Base-by-base conservation (phyloP, 2,888 invertebrate species). In the Drosophila subquinaria region DNA sequence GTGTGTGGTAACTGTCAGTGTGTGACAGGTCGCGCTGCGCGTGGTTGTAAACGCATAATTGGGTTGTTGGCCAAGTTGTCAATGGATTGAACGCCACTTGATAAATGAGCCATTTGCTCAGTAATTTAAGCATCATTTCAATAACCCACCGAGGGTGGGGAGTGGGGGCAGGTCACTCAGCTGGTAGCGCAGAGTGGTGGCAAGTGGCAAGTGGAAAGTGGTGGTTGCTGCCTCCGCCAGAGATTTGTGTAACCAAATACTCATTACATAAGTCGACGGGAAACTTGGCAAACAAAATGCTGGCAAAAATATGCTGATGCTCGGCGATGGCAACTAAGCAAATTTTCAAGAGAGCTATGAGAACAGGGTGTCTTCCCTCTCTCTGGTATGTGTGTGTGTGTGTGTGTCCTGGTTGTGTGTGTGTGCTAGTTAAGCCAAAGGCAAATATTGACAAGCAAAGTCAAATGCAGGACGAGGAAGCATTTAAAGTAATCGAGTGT, bases 371-470 rank as follows among this genome's bases (percentile, higher is more conserved):
- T 43, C 4, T 51, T 43, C 4, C 47, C 36, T 3, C 13, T 10
- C 30, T 35, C 33, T 35, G 56, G 20, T 20, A 3, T 20, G 20
- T 20, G 20, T 20, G 51, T 30, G 56, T 15, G 40, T 55, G 52
- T 35, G 55, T n/a, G 57, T 15, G 66, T 50, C 20, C 20, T 20
- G 20, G 3, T 20, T 23, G 65, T 50, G 69, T 66, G 73, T 63
- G 73, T 69, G 79, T 78, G 82, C 81, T 84, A 84, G 89, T 88
- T 86, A 88, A 86, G 86, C 79, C 83, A 78, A 79, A 74, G 73
- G 79, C 79, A 90, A 91, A 90, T 91, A 90, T 90, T 91, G 91
- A 84, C 88, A 82, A 73, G 75, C 69, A 82, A 81, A 79, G 78
- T 84, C 81, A 81, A 86, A 84, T 79, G 85, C 67, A 62, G 52